Evolutionary conservation across 2,888 invertebrate species (phyloP).

Genomic region (Polyploca ridens): DNA sequence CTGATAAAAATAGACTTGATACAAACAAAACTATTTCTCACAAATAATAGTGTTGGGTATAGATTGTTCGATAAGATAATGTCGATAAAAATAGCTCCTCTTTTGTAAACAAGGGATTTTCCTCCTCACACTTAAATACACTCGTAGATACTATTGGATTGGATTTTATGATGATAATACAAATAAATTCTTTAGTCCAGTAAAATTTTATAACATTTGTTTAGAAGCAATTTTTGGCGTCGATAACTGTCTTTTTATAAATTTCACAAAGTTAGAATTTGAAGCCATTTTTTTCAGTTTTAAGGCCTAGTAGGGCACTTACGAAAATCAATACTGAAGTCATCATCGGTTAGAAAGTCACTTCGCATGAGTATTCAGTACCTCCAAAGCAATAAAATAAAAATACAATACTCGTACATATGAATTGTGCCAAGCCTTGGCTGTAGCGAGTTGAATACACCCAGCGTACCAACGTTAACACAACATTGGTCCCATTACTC

Average conservation of each 20-base stretch:
- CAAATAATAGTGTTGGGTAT: too few relatives aligned
- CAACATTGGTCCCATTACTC: conserved; percentile 39
- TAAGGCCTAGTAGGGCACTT: too few relatives aligned
- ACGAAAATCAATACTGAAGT: too few relatives aligned
- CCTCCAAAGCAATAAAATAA: not conserved
- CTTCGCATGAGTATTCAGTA: too few relatives aligned
- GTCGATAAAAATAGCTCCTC: not conserved
- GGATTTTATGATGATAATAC: not conserved
- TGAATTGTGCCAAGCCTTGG: not conserved
- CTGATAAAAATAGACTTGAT: not conserved
- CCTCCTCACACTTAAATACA: not conserved
- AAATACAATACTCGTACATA: not conserved
- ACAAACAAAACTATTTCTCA: conserved; percentile 2
- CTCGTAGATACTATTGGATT: not conserved
- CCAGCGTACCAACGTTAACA: conserved; percentile 16
- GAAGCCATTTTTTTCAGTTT: too few relatives aligned
- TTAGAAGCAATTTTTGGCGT: too few relatives aligned
- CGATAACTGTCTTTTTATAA: too few relatives aligned
- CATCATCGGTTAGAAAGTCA: too few relatives aligned
- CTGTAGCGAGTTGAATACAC: not conserved
- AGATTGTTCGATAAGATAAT: conserved; percentile 1
- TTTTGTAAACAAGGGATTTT: not conserved
- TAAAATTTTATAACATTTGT: too few relatives aligned
- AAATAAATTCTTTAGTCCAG: too few relatives aligned
- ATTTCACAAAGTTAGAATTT: too few relatives aligned